These are phyloP conservation scores for Dasysyrphus albostriatus DNA, from an alignment of 2,888 invertebrate genomes.

Conservation along the genomic window DNA sequence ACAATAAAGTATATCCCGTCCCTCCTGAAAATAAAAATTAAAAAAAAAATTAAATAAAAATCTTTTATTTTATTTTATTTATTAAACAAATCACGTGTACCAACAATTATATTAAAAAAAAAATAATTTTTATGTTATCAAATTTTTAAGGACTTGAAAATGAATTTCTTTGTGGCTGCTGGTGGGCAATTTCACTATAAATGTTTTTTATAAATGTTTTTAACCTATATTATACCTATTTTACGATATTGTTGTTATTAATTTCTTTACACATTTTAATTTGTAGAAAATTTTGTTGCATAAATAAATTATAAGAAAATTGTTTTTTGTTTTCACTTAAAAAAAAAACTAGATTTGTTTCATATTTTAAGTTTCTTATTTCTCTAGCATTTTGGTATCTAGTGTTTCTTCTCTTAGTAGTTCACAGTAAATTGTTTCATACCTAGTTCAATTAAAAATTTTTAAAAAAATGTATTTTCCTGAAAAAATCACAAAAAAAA, in stretches of 20 bases:
- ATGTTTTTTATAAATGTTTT: conserved; percentile 67
- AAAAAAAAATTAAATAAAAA: conserved; percentile 28
- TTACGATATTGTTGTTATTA: conserved; percentile 40
- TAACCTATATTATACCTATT: conserved; percentile 43
- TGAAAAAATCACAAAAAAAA: conserved; percentile 36
- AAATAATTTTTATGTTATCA: conserved; percentile 48
- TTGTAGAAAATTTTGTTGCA: conserved; percentile 67
- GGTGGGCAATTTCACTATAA: conserved; percentile 79
- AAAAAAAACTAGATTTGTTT: conserved; percentile 1
- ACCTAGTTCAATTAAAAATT: conserved; percentile 31
- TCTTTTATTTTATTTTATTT: conserved; percentile 18
- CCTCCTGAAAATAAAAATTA: conserved; percentile 11
- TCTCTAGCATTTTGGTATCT: conserved; percentile 44
- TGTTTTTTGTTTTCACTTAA: not conserved
- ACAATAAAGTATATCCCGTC: conserved; percentile 36
- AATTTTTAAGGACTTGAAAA: conserved; percentile 71
- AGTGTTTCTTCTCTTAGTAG: conserved; percentile 51
- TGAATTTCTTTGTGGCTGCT: conserved; percentile 81
- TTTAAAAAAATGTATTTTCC: conserved; percentile 37
- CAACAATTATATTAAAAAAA: conserved; percentile 51
- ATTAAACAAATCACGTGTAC: conserved; percentile 50
- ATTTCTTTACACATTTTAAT: conserved; percentile 19
- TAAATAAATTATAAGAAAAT: conserved; percentile 24
- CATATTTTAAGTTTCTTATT: conserved; percentile 32
- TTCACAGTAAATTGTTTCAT: conserved; percentile 63